A percentile compares a stretch with the other conserved stretches of the same genome.
phyloP scores from a whole-genome alignment of 2,113 vertebrate genomes.

The Gymnarchus niloticus region DNA sequence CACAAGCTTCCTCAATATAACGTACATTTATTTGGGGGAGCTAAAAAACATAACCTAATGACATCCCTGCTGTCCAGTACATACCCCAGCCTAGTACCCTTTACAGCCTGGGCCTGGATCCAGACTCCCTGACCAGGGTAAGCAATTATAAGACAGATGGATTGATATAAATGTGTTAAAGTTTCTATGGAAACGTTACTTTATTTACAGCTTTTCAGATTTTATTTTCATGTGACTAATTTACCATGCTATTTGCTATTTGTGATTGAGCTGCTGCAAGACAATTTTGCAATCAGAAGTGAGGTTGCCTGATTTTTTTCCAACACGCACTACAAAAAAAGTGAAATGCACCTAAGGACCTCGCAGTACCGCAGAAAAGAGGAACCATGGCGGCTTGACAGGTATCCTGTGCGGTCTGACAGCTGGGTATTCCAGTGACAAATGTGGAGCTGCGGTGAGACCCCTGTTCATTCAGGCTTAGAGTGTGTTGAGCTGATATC shows the following conservation, averaged over 20 bases:
- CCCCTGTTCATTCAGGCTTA: conserved; percentile 15
- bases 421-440: conserved; percentile 29
- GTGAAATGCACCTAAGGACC: background rate
- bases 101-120: background rate
- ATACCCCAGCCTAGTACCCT: background rate
- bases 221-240: background rate
- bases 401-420: conserved; percentile 25
- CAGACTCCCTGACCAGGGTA: background rate
- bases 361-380: background rate
- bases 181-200: background rate
- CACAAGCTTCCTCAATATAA: too few relatives aligned
- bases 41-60: too few relatives aligned
- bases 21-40: too few relatives aligned
- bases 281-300: background rate
- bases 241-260: background rate
- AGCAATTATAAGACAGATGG: too few relatives aligned
- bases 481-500: conserved; percentile 15
- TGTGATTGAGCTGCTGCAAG: background rate
- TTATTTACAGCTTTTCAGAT: background rate
- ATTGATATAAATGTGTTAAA: background rate
- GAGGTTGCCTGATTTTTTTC: background rate
- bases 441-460: conserved; percentile 16
- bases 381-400: conserved; percentile 5
- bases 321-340: background rate
- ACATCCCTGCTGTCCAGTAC: background rate